Conservation (phyloP, 1,140 invertebrate genomes). For the Panulirus ornatus region DNA sequence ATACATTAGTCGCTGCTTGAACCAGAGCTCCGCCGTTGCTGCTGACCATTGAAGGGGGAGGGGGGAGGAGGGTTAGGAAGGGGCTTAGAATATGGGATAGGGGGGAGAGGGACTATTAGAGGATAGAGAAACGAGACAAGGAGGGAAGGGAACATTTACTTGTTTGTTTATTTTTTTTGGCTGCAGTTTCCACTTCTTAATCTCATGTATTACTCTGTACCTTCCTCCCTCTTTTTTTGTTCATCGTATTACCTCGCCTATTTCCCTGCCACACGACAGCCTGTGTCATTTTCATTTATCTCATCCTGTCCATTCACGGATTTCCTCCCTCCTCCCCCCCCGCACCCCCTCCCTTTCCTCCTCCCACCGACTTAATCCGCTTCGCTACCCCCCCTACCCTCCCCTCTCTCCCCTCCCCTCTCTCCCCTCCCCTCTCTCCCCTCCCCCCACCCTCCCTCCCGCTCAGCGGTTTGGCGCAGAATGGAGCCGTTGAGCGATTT, state of each 20-base stretch:
- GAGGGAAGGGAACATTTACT: too few relatives aligned
- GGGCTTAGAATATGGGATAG: not conserved
- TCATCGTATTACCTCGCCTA: not conserved
- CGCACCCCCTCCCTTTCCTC: not conserved
- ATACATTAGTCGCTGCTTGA: too few relatives aligned
- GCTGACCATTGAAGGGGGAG: too few relatives aligned
- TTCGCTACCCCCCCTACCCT: not conserved
- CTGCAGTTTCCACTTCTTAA: not conserved
- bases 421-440: not conserved
- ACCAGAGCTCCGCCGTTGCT: too few relatives aligned
- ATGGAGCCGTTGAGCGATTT: too few relatives aligned
- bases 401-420: not conserved
- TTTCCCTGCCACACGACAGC: not conserved
- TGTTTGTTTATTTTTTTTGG: not conserved
- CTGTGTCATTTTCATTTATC: not conserved
- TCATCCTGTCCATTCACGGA: not conserved
- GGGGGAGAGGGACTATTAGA: not conserved
- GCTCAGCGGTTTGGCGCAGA: too few relatives aligned
- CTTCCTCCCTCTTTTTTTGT: conserved; percentile 11
- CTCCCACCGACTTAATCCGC: not conserved
- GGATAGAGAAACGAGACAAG: not conserved
- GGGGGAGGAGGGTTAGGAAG: not conserved
- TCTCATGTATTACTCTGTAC: not conserved
- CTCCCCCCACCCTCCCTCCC: too few relatives aligned
- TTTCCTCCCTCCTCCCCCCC: not conserved